These are phyloP conservation scores for Hydropsyche betteni DNA, from an alignment of 2,888 invertebrate genomes.

Conservation along the genomic window DNA sequence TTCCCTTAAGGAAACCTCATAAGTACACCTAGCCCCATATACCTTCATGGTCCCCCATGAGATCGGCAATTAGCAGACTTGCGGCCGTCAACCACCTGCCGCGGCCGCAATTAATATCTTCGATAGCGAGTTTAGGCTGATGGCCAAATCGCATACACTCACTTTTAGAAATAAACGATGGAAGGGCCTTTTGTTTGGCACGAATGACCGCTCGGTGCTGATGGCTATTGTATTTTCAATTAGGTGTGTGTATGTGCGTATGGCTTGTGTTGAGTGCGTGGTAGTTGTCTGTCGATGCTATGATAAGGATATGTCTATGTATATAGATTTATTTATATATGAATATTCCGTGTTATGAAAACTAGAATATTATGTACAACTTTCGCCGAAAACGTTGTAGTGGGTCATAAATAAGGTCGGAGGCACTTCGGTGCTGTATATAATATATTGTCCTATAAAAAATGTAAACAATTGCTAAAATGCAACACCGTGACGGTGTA, in stretches of 20 bases:
- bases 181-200: constrained; percentile 48
- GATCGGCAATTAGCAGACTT: constrained; percentile 27
- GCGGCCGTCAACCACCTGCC: constrained; percentile 45
- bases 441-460: not conserved
- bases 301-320: no score
- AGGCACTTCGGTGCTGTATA: not conserved
- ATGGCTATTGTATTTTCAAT: no score
- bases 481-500: constrained; percentile 21
- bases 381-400: not conserved
- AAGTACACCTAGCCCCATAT: no score
- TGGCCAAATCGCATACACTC: constrained; percentile 45
- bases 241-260: no score
- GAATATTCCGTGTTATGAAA: no score
- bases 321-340: no score
- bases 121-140: constrained; percentile 46
- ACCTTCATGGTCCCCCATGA: not conserved
- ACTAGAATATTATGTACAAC: not conserved
- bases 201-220: constrained; percentile 34
- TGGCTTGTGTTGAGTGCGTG: no score
- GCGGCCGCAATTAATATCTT: constrained; percentile 49
- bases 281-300: no score
- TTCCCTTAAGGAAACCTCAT: no score
- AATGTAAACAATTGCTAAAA: constrained; percentile 24
- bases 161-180: constrained; percentile 49
- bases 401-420: not conserved